Evolutionary conservation across 1,140 invertebrate species (phyloP), one percentile per base, ranked within the genome.

Genomic region (Lordiphosa mommai): DNA sequence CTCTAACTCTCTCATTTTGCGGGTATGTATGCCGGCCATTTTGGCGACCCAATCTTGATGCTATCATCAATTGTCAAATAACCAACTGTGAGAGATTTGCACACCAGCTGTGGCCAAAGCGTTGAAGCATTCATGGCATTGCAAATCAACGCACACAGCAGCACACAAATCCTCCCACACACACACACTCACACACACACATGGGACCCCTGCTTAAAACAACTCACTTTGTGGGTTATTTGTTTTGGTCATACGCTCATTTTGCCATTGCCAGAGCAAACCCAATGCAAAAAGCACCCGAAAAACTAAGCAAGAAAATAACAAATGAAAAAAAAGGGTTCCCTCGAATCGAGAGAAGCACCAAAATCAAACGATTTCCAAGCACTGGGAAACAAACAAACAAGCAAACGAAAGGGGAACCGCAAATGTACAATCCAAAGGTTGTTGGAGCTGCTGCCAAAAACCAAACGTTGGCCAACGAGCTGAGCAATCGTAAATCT

Each of bases 21-120:
- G 47, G 47, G 41, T 10, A 20, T 66, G 48, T 79, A 32, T 58
- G 66, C 16, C 32, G 37, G 38, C 16, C 61, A 59, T 74, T 80
- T 80, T 63, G 77, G 71, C 67, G 71, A 82, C 61, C 76, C 77
- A 70, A 77, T 61, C 68, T 84, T 84, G 77, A 84, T 84, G 77
- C 72, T 77, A 84, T 84, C 77, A 84, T 84, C 77, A 84, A 82
- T 84, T 84, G 77, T 84, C 77, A 84, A 84, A 84, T 84, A 84
- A 84, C 72, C 72, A 84, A 84, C 72, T 84, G 72, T 77, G 79
- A 72, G 77, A 76, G 77, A 84, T 84, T 84, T 84, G 77, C 61
- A 68, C 79, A 84, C 60, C 77, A 84, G 77, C 77, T 82, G 77
- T 77, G 77, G 53, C 72, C 60, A 70, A 82, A 72, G 77, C 79